Evolutionary conservation across 1,140 invertebrate species (phyloP), one percentile per base, ranked within the genome.

Genomic region (Trichogramma pretiosum): DNA sequence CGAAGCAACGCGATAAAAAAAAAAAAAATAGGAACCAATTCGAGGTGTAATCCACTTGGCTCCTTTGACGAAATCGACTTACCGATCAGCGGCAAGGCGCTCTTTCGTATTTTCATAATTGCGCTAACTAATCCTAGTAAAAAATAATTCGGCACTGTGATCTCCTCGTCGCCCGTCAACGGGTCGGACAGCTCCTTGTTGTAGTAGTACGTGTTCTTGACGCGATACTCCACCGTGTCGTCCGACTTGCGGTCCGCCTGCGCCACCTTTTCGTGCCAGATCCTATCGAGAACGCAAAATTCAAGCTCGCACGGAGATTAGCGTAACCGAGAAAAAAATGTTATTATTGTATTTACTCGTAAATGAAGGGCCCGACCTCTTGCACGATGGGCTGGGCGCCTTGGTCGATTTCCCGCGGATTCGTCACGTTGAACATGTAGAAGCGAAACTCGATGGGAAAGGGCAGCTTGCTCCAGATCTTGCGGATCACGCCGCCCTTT

Each of bases 341-440:
- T n/a, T 18, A 11, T 17, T 16, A 8, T 40, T 3, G 13, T 10
- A 28, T 77, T 79, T 68, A 88, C 85, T 85, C 81, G 62, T 84
- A 87, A 58, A 80, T 77, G 65, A 76, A 87, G 1, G 84, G 84
- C 37, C 85, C 85, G 8, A 87, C 58, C 76, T 88, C 82, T 56
- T 84, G 69, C 0, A 88, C 54, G 7, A 76, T 74, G 0, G 84
- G 83, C 28, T 83, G 82, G 1, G 59, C 78, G 1, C 89, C 89
- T 26, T 77, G 70, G 24, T 77, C 64, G 2, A 93, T 77, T 43
- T 87, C 87, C 0, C 77, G 72, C 0, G 79, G 74, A 73, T 95
- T 95, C 1, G 84, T 85, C 5, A 91, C 75, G 60, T 93, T 88
- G 64, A 90, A 94, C 14, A 95, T 58, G 54, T 85, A 91, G 40